A percentile compares a stretch with the other conserved stretches of the same genome.
phyloP scores from a whole-genome alignment of 2,797 vertebrate genomes.

The Chaetophractus vellerosus region DNA sequence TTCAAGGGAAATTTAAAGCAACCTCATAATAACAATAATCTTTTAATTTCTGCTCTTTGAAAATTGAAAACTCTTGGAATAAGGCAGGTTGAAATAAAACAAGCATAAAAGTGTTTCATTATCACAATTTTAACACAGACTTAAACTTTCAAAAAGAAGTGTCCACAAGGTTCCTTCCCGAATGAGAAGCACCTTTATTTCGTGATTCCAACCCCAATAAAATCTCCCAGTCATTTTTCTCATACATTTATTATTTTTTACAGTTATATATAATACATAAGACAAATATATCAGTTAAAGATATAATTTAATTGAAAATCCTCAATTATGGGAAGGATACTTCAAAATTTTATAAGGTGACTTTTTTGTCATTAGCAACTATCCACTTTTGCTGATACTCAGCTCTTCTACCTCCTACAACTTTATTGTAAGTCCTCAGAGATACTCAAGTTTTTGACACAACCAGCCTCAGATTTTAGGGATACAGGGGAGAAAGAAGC shows the following conservation, averaged over 20 bases:
- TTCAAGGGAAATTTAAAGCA: not conserved
- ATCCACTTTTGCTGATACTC: not conserved
- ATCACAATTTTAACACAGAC: not conserved
- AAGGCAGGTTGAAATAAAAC: not conserved
- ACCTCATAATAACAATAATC: not conserved
- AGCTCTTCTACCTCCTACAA: not conserved
- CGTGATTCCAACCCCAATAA: not conserved
- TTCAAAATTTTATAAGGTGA: not conserved
- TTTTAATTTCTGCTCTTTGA: not conserved
- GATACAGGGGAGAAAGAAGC: not conserved
- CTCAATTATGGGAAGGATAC: not conserved
- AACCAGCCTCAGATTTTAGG: not conserved
- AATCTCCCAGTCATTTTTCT: not conserved
- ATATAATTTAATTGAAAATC: not conserved
- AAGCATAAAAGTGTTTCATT: not conserved
- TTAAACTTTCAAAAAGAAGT: not conserved
- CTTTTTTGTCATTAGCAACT: not conserved
- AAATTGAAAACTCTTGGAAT: not conserved
- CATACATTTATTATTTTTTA: not conserved
- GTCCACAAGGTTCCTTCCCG: not conserved
- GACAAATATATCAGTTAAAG: not conserved
- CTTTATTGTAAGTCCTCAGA: not conserved
- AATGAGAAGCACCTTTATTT: not conserved
- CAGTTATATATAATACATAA: not conserved
- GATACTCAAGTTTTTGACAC: not conserved